Evolutionary conservation across 2,797 vertebrate species (phyloP).

Genomic region (Lophura swinhoii): DNA sequence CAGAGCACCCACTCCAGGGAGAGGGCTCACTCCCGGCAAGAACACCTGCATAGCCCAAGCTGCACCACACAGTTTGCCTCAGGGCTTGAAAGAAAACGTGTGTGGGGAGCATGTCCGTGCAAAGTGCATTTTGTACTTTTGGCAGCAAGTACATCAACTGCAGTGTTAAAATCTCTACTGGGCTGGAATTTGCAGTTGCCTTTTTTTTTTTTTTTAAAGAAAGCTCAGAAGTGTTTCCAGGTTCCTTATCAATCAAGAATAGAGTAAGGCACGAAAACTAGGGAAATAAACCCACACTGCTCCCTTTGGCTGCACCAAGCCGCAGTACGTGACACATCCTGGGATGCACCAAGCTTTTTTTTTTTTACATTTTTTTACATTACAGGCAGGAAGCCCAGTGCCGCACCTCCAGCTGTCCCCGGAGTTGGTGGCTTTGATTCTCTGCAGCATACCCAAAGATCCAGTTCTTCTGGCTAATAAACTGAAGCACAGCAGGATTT

Average conservation of each 20-base stretch:
- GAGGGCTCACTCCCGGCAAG: neutral
- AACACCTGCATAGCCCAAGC: too few species aligned
- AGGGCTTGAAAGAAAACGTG: neutral
- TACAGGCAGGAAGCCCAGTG: neutral
- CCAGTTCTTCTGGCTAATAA: neutral
- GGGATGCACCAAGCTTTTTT: neutral
- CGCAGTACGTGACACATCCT: neutral
- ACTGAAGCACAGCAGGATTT: neutral
- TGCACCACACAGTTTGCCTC: neutral
- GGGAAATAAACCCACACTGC: neutral
- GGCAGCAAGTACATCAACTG: neutral
- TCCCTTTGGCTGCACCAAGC: neutral
- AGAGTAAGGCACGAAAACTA: neutral
- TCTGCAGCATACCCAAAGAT: neutral
- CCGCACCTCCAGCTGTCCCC: neutral
- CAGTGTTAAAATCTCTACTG: neutral
- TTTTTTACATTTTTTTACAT: neutral
- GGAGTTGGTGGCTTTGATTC: neutral
- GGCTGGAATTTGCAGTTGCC: neutral
- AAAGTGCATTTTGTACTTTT: neutral
- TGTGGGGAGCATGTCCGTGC: accelerated
- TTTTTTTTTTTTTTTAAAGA: neutral
- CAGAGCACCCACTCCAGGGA: accelerated
- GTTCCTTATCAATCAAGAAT: neutral
- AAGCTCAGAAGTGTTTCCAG: neutral